phyloP scores from a whole-genome alignment of 2,113 vertebrate genomes.

The Atractosteus spatula region DNA sequence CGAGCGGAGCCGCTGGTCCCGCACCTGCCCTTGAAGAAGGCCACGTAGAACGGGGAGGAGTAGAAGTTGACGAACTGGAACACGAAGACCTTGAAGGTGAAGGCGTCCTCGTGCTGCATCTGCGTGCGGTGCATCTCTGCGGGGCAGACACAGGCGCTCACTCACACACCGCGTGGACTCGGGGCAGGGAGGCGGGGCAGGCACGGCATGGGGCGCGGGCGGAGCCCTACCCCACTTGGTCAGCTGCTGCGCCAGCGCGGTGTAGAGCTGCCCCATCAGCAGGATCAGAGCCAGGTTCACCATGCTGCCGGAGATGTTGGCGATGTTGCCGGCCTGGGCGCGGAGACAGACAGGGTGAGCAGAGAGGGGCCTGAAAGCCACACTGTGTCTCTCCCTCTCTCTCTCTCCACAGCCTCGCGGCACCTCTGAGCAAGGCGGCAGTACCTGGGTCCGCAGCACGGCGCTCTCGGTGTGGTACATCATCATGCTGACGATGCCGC shows the following conservation, averaged over 20 bases:
- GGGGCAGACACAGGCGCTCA: conserved; percentile 17
- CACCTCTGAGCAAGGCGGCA: background rate
- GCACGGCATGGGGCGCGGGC: background rate
- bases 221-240: conserved; percentile 69
- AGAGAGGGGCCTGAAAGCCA: background rate
- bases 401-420: too few species aligned
- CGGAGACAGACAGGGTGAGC: background rate
- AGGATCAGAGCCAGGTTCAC: conserved; percentile 71
- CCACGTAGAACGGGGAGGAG: conserved; percentile 75
- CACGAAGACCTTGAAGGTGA: conserved; percentile 78
- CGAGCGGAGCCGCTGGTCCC: conserved; percentile 1
- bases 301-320: conserved; percentile 70
- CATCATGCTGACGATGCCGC: conserved; percentile 67
- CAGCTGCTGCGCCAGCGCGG: conserved; percentile 70
- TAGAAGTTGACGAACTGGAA: conserved; percentile 81
- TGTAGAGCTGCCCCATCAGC: conserved; percentile 71
- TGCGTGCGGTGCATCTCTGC: conserved; percentile 79
- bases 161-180: background rate
- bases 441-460: conserved; percentile 70
- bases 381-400: too few species aligned
- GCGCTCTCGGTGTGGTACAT: conserved; percentile 69
- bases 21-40: conserved; percentile 79
- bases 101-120: conserved; percentile 72
- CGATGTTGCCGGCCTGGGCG: conserved; percentile 68
- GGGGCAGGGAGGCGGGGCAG: too few species aligned